A percentile compares a stretch with the other conserved stretches of the same genome.
phyloP scores from a whole-genome alignment of 2,888 invertebrate genomes.

The Xanthorhoe spadicearia region DNA sequence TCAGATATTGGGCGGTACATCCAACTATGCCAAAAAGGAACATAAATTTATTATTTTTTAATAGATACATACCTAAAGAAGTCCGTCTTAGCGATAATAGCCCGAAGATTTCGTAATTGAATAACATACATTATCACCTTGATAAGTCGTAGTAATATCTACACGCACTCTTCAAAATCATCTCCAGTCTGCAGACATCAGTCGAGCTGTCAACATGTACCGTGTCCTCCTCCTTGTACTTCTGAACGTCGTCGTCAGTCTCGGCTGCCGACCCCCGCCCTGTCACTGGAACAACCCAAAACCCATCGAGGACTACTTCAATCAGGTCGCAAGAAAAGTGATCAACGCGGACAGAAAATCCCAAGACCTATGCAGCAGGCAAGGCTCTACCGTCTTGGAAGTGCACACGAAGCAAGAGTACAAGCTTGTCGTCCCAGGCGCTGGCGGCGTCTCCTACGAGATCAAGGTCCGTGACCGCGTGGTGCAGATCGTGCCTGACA shows the following conservation, averaged over 20 bases:
- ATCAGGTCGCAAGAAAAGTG: conserved; percentile 33
- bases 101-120: not conserved
- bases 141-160: not conserved
- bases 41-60: no score
- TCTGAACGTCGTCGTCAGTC: conserved; percentile 17
- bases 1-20: no score
- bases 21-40: no score
- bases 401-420: conserved; percentile 19
- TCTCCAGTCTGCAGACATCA: conserved; percentile 8
- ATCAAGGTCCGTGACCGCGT: conserved; percentile 33
- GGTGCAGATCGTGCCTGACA: conserved; percentile 21
- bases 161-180: conserved; percentile 3
- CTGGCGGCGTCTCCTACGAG: conserved; percentile 17
- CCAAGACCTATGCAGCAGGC: conserved; percentile 28
- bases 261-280: conserved; percentile 33
- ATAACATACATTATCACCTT: not conserved
- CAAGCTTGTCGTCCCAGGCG: conserved; percentile 22
- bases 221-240: conserved; percentile 24
- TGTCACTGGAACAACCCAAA: conserved; percentile 37
- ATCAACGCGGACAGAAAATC: conserved; percentile 33
- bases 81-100: no score
- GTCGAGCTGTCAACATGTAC: conserved; percentile 27
- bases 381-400: conserved; percentile 27
- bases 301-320: conserved; percentile 35
- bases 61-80: no score